Evolutionary conservation across 2,888 invertebrate genomes (phyloP).

Genomic region (Eupithecia vulgata): DNA sequence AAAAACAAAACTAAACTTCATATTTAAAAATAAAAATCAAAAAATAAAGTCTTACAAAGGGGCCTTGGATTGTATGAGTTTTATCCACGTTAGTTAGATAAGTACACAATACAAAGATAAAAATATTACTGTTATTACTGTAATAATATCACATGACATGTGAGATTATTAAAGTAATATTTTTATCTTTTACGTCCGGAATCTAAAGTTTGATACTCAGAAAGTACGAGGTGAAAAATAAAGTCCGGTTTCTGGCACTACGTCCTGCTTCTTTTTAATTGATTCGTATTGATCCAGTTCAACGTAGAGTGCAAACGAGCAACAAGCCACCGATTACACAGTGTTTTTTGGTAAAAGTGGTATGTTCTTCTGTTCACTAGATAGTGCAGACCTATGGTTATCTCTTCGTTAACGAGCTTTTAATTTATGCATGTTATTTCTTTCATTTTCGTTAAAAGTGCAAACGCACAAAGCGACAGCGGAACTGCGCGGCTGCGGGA

Average conservation of each 20-base stretch:
- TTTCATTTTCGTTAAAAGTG: too few relatives aligned
- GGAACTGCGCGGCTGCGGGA: too few relatives aligned
- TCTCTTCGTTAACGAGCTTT: too few relatives aligned
- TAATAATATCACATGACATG: too few relatives aligned
- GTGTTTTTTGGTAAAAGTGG: not conserved
- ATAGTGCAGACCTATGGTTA: too few relatives aligned
- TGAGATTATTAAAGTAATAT: not conserved
- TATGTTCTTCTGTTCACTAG: not conserved
- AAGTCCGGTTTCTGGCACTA: constrained; percentile 55
- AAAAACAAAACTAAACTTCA: too few relatives aligned
- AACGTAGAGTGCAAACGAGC: not conserved
- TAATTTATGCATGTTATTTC: not conserved
- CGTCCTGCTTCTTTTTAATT: constrained; percentile 59
- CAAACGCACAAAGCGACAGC: too few relatives aligned
- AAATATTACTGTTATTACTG: too few relatives aligned
- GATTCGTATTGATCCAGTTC: constrained; percentile 45
- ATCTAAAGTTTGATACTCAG: constrained; percentile 28
- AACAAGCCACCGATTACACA: not conserved
- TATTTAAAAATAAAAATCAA: too few relatives aligned
- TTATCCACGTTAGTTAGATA: not conserved
- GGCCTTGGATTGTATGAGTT: not conserved
- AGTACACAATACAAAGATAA: too few relatives aligned
- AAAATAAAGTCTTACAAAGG: not conserved
- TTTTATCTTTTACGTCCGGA: not conserved
- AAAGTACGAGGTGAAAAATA: constrained; percentile 56